Base-by-base conservation (phyloP, 2,113 vertebrate species). In the Halcyon senegalensis region DNA sequence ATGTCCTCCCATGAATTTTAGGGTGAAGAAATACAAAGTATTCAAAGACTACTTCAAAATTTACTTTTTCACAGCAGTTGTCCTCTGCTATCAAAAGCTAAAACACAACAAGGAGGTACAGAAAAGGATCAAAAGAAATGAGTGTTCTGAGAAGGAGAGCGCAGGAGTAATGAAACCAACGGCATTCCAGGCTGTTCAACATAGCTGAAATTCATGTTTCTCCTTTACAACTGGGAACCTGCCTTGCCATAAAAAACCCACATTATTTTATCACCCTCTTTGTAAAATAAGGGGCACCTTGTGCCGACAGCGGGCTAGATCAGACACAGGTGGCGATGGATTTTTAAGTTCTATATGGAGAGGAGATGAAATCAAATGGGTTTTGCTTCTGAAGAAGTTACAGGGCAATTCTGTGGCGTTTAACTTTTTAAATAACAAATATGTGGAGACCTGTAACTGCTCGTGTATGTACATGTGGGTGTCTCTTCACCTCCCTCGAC, bases 241-340 rank as follows among this genome's bases (percentile, higher is more conserved):
- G n/a, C 64, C 46, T n/a, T 25, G 19, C 28, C 31, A 13, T 37
- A 39, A 59, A 78, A 30, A 63, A n/a, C 23, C 4, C 48, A 50
- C 4, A 6, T 48, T 82, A 51, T 75, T 70, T 72, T 53, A 89
- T 39, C 58, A 70, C 8, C 43, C 2, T 64, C 48, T 84, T 46
- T n/a, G 53, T 48, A 50, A 48, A 13, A 20, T 7, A 31, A 90
- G n/a, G 31, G 44, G 14, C 37, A 73, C 53, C 30, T 18, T 17
- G 5, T 43, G 80, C 73, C 59, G 1, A 1, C 31, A 62, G 33
- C 0, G 0, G 27, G 19, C 31, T 24, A 33, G 16, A 50, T 23
- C 60, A 83, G 55, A 27, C 50, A 20, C 72, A 59, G 10, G 56
- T 48, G 25, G 19, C 0, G 4, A 19, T 18, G 20, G 43, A 44